A percentile compares a stretch with the other conserved stretches of the same genome.
Evolutionary conservation across 2,797 vertebrate species (phyloP).

Genomic region (Rhynchonycteris naso): DNA sequence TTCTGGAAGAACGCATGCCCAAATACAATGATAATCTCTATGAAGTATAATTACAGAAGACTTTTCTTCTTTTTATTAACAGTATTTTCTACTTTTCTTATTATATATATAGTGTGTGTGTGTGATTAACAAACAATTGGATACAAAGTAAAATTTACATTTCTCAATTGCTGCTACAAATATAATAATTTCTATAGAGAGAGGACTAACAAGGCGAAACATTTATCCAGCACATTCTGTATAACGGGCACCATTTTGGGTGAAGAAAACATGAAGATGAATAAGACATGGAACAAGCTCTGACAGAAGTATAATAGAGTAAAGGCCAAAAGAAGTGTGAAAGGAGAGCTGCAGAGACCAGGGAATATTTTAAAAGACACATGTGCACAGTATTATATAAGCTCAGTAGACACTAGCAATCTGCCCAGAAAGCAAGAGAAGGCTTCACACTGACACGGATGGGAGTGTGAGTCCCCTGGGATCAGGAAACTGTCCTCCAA

Average conservation of each 20-base stretch:
- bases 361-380: neutral
- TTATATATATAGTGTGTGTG: neutral
- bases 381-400: neutral
- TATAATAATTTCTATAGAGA: neutral
- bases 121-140: neutral
- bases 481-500: neutral
- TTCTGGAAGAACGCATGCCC: neutral
- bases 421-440: neutral
- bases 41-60: neutral
- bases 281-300: neutral
- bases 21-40: neutral
- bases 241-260: neutral
- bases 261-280: constrained; percentile 7
- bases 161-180: neutral
- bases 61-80: constrained; percentile 1
- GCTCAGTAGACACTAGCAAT: neutral
- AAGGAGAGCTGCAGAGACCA: neutral
- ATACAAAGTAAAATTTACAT: constrained; percentile 8
- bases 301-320: neutral
- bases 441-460: neutral
- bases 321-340: neutral
- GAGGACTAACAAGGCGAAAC: neutral
- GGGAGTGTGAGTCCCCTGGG: neutral
- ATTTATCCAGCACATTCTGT: neutral
- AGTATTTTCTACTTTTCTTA: neutral